phyloP scores from a whole-genome alignment of 2,888 invertebrate species.

The Agrochola macilenta region DNA sequence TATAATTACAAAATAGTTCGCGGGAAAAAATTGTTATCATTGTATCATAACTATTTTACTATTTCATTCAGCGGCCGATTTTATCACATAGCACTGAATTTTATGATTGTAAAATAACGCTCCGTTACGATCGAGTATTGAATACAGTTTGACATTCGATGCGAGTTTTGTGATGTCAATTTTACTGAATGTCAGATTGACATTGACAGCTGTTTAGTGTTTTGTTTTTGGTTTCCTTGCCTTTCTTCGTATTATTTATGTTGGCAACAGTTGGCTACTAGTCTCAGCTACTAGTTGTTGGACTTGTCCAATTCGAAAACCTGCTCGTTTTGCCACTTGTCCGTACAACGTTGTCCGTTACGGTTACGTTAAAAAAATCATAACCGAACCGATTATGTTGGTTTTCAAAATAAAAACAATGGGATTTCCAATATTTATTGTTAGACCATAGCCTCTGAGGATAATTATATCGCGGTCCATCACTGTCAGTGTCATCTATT shows the following conservation, averaged over 20 bases:
- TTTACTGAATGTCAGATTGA: conserved; percentile 53
- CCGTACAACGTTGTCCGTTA: too few relatives aligned
- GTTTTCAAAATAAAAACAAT: too few relatives aligned
- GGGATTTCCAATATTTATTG: too few relatives aligned
- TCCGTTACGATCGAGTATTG: conserved; percentile 58
- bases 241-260: neutral
- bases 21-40: conserved; percentile 80
- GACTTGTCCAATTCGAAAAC: too few relatives aligned
- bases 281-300: too few relatives aligned
- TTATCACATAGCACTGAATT: conserved; percentile 54
- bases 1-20: conserved; percentile 86
- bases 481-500: too few relatives aligned
- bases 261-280: conserved; percentile 22
- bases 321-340: too few relatives aligned
- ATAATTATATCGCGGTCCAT: too few relatives aligned
- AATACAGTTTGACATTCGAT: conserved; percentile 59
- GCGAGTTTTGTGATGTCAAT: conserved; percentile 53
- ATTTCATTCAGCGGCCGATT: conserved; percentile 66
- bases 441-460: too few relatives aligned
- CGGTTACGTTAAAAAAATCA: too few relatives aligned
- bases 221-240: conserved; percentile 49
- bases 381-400: too few relatives aligned
- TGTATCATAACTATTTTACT: conserved; percentile 71
- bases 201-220: conserved; percentile 64
- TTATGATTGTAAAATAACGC: conserved; percentile 54